Conservation (phyloP, 2,888 invertebrate species). For the Acanthosepion lycidas region DNA sequence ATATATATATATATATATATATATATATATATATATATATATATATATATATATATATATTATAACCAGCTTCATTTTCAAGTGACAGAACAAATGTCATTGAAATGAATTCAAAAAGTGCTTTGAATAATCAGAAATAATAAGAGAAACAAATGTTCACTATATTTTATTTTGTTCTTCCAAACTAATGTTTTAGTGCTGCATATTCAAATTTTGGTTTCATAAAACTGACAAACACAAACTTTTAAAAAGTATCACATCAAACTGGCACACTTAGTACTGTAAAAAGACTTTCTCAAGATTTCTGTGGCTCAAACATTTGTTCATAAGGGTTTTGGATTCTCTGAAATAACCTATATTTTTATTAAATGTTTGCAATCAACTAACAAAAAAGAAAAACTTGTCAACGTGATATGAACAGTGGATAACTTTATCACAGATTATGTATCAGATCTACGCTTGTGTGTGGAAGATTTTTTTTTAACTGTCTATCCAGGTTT, state of each 20-base stretch:
- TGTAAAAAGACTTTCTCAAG: neutral
- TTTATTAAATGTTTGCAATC: too few species aligned
- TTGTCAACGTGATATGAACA: neutral
- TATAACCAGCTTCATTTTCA: neutral
- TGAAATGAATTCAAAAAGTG: too few species aligned
- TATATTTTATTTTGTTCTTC: neutral
- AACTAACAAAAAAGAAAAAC: too few species aligned
- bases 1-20: too few species aligned
- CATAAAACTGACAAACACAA: neutral
- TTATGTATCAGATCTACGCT: neutral
- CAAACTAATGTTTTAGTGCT: constrained; percentile 1
- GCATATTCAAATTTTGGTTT: neutral
- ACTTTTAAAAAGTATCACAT: neutral
- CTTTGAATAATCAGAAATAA: neutral
- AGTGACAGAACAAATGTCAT: neutral
- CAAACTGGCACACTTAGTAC: neutral
- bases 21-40: too few species aligned
- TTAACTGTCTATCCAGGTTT: neutral
- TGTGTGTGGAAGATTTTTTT: neutral
- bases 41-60: too few species aligned
- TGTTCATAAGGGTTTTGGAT: too few species aligned
- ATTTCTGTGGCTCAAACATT: neutral
- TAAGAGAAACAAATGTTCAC: neutral
- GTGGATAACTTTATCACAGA: neutral
- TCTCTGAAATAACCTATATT: too few species aligned